Evolutionary conservation across 1,140 invertebrate genomes (phyloP), one percentile per base, ranked within the genome.

Genomic region (Epicauta chinensis): DNA sequence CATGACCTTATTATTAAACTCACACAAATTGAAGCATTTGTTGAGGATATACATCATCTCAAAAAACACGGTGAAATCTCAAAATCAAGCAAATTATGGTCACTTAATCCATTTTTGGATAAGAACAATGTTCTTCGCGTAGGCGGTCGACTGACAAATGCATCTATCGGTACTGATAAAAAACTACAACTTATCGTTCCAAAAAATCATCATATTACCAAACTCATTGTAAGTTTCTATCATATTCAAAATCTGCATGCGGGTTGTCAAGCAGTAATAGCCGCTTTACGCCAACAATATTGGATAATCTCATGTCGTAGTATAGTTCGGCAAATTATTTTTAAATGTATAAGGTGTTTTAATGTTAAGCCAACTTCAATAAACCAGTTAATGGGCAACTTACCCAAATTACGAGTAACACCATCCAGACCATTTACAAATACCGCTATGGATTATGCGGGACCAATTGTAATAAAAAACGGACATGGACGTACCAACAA

Each of bases 401-500:
- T 63, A 38, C 51, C 61, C 1, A 29, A 2, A 29, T 9, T n/a
- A 16, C 4, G 48, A n/a, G 51, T 70, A 5, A 51, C 35, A 3
- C 51, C 57, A 10, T 12, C 51, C 1, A 17, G 59, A 15, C 56
- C 61, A 9, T 69, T 71, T 35, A 11, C 37, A 9, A 41, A 42
- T 6, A 45, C 51, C 5, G 65, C 66, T 0, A 42, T 70, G 0
- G 69, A 71, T 43, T 68, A 61, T 23, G 64, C 63, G 0, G 67
- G 68, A 0, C 70, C 64, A 0, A 49, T 73, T 2, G 3, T 15
- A 16, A 37, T 52, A 44, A 59, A 48, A 17, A 16, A 52, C 16
- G 23, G 49, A 1, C 10, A 45, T 29, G 14, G 30, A 16, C 32
- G 34, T 6, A 37, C 13, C 2, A 37, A 12, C 7, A 11, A 17